Conservation (phyloP, 2,113 vertebrate genomes). For the Piprites chloris region DNA sequence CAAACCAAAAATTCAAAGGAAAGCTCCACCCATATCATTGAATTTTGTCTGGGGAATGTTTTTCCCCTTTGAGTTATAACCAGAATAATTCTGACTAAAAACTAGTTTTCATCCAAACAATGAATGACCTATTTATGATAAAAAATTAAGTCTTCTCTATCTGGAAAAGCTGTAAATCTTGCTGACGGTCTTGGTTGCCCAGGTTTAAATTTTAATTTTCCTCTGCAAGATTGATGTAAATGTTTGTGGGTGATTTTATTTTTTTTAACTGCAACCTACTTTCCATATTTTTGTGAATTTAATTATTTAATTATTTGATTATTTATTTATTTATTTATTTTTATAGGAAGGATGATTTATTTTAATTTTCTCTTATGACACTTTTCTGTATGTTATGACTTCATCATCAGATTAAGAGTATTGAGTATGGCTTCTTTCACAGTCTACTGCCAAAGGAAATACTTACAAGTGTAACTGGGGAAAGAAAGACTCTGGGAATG, state of each 20-base stretch:
- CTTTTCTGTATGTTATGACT: not conserved
- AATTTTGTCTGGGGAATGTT: not conserved
- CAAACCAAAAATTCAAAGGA: slow-evolving; percentile 19
- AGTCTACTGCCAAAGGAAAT: slow-evolving; percentile 25
- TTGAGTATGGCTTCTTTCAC: not conserved
- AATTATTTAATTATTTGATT: not conserved
- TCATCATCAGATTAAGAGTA: not conserved
- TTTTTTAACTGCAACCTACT: not conserved
- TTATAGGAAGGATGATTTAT: not conserved
- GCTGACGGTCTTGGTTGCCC: not conserved
- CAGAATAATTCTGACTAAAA: slow-evolving; percentile 38
- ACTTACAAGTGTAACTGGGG: slow-evolving; percentile 9
- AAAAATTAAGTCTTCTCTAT: not conserved
- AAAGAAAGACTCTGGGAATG: not conserved
- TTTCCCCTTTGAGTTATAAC: slow-evolving; percentile 23
- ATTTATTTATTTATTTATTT: not conserved
- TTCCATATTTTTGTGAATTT: not conserved
- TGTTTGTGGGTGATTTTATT: not conserved
- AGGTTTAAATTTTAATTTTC: not conserved
- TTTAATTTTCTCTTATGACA: not conserved
- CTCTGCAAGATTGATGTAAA: not conserved
- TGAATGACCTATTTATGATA: not conserved
- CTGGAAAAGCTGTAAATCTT: not conserved
- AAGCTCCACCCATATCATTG: slow-evolving; percentile 9
- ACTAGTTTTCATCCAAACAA: slow-evolving; percentile 29